Conservation (phyloP, 2,888 invertebrate genomes). For the Ethmia dodecea region DNA sequence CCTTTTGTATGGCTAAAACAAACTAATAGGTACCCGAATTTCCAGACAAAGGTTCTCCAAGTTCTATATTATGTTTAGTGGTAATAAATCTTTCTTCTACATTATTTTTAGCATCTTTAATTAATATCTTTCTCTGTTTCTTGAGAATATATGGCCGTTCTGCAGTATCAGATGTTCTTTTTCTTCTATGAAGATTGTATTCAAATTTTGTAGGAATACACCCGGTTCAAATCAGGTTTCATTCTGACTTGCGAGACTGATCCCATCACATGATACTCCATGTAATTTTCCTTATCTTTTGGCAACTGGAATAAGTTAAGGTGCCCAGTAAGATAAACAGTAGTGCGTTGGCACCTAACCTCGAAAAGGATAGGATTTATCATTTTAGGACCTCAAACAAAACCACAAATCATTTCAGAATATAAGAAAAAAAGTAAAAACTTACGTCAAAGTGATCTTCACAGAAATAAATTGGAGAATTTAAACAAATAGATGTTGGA, state of each 20-base stretch:
- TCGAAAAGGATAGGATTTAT: neutral
- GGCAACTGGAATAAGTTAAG: conserved; percentile 10
- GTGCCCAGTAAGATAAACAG: neutral
- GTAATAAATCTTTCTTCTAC: neutral
- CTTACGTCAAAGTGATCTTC: conserved; percentile 6
- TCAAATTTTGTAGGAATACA: conserved; percentile 28
- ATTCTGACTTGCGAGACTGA: conserved; percentile 28
- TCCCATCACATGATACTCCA: conserved; percentile 29
- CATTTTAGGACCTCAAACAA: neutral
- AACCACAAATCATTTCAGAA: neutral
- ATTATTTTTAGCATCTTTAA: conserved; percentile 7
- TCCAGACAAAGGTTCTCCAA: no score
- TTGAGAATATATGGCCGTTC: conserved; percentile 17
- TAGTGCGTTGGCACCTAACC: neutral
- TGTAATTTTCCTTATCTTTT: conserved; percentile 16
- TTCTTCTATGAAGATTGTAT: conserved; percentile 25
- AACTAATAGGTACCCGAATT: no score
- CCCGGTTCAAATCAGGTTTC: conserved; percentile 29
- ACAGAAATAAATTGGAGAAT: neutral
- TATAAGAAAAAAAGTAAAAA: neutral
- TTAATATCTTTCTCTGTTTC: conserved; percentile 12
- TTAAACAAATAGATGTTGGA: conserved; percentile 2
- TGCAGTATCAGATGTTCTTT: conserved; percentile 12
- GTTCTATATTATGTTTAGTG: no score
- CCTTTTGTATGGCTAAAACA: no score